Percentiles rank a stretch among this genome's conserved stretches.
phyloP scores from a whole-genome alignment of 2,888 invertebrate species.

The Pollenia angustigena region DNA sequence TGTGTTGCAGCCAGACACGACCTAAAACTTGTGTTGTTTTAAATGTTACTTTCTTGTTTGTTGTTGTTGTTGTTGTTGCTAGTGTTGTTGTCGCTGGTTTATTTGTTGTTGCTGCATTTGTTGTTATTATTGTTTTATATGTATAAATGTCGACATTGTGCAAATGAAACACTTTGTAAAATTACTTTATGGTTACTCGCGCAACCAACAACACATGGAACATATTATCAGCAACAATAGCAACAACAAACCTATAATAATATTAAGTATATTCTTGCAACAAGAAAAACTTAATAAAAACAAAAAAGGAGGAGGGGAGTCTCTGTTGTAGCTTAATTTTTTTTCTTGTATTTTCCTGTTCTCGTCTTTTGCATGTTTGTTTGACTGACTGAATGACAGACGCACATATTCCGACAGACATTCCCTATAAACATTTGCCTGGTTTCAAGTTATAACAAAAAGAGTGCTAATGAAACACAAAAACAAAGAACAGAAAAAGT shows the following conservation, averaged over 20 bases:
- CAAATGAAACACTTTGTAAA: constrained; percentile 72
- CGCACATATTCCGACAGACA: constrained; percentile 37
- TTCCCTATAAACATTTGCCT: constrained; percentile 27
- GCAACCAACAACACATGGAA: constrained; percentile 63
- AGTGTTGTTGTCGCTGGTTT: not conserved
- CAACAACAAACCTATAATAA: constrained; percentile 54
- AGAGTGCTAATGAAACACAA: constrained; percentile 66
- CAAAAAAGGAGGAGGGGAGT: constrained; percentile 68
- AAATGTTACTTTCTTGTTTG: constrained; percentile 60
- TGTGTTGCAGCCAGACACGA: constrained; percentile 69
- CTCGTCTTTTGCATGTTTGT: constrained; percentile 67
- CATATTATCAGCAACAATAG: constrained; percentile 65
- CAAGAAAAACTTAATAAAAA: constrained; percentile 49
- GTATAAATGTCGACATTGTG: constrained; percentile 70
- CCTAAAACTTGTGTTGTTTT: constrained; percentile 66
- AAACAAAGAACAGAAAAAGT: not conserved
- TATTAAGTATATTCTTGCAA: constrained; percentile 54
- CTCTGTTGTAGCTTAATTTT: constrained; percentile 39
- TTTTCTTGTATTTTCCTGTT: constrained; percentile 33
- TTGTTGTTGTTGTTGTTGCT: constrained; percentile 51
- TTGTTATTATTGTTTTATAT: constrained; percentile 46
- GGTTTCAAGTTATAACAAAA: constrained; percentile 11
- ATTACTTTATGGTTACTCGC: constrained; percentile 70
- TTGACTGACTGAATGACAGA: constrained; percentile 64
- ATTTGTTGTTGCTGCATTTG: constrained; percentile 18